A percentile compares a stretch with the other conserved stretches of the same genome.
These are phyloP conservation scores for Clarias macrocephalus DNA, from an alignment of 2,113 vertebrate species.

Conservation along the genomic window DNA sequence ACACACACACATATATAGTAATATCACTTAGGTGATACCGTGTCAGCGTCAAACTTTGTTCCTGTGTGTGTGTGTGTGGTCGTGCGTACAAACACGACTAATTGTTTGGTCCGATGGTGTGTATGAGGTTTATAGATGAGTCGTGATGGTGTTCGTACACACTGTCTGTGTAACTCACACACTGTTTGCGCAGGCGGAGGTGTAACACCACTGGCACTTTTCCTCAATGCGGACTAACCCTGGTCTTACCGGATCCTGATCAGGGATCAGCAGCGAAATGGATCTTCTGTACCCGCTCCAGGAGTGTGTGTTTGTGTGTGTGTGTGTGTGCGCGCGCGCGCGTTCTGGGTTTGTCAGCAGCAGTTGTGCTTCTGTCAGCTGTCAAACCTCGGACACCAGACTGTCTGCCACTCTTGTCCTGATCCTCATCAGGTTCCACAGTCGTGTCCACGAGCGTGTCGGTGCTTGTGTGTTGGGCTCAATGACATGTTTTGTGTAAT, in stretches of 20 bases:
- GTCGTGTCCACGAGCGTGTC: background rate
- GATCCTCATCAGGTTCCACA: background rate
- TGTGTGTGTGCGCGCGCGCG: background rate
- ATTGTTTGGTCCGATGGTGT: background rate
- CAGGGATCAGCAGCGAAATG: background rate
- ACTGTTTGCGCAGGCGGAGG: background rate
- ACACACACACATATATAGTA: too few relatives aligned
- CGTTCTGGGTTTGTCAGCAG: background rate
- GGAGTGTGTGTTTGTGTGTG: constrained; percentile 1
- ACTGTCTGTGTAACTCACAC: background rate
- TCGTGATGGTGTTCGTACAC: too few relatives aligned
- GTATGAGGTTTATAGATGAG: background rate
- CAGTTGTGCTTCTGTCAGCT: constrained; percentile 1
- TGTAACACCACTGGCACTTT: background rate
- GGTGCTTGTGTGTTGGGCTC: background rate
- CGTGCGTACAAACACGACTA: background rate
- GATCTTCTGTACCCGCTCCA: background rate
- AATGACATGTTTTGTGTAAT: background rate
- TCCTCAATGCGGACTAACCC: background rate
- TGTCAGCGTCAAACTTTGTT: background rate
- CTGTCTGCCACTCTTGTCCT: background rate
- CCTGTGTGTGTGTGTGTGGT: background rate
- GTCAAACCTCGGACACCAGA: background rate
- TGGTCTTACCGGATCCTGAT: background rate
- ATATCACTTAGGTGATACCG: background rate